Conservation (phyloP, 2,113 vertebrate species). For the Jaculus jaculus region DNA sequence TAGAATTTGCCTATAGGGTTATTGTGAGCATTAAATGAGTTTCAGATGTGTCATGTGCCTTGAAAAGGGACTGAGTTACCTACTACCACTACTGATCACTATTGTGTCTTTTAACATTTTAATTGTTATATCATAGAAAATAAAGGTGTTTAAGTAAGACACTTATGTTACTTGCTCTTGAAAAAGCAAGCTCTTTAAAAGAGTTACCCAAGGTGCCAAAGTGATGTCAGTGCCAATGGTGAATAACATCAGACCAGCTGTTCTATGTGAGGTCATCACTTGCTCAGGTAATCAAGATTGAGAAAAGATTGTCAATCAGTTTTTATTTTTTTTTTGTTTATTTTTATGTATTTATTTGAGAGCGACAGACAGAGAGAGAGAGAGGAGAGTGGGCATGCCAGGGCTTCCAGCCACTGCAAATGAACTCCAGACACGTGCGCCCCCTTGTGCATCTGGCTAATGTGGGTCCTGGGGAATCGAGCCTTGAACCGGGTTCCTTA, state of each 20-base stretch:
- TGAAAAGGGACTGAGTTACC: not conserved
- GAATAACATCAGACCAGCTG: not conserved
- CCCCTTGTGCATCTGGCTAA: too few relatives aligned
- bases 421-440: too few relatives aligned
- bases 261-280: not conserved
- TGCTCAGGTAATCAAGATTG: slow-evolving; percentile 27
- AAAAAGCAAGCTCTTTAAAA: not conserved
- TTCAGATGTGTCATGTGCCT: not conserved
- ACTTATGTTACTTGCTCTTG: not conserved
- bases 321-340: too few relatives aligned
- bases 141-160: not conserved
- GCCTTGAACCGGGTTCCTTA: too few relatives aligned
- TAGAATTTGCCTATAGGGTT: not conserved
- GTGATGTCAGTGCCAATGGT: not conserved
- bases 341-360: too few relatives aligned
- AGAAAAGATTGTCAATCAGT: slow-evolving; percentile 26
- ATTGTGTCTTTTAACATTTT: slow-evolving; percentile 3
- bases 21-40: not conserved
- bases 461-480: too few relatives aligned
- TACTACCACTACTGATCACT: not conserved
- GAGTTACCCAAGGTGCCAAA: not conserved
- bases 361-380: too few relatives aligned
- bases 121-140: not conserved
- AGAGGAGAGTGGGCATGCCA: too few relatives aligned
- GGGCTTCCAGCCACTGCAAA: too few relatives aligned